Base-by-base conservation (phyloP, 1,140 invertebrate genomes). In the Eurytemora carolleeae region DNA sequence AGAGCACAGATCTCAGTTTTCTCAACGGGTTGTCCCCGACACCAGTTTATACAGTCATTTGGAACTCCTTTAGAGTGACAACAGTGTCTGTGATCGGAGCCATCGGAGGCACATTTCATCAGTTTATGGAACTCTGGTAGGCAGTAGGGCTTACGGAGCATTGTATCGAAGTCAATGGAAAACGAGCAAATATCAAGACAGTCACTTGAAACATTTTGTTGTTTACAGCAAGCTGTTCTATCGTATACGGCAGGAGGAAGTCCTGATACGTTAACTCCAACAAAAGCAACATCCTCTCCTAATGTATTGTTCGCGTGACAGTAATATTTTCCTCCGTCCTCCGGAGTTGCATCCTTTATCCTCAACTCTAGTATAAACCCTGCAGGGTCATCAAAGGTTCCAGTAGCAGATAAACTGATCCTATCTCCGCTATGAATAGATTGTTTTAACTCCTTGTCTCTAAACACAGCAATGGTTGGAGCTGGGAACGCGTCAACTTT, bases 121-220 rank as follows among this genome's bases (percentile, higher is more conserved):
- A 87, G 73, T 67, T 88, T 88, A 70, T 86, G 81, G 67, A 87
- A 84, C 69, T 87, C 85, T 53, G 78, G 76, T 64, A 86, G 79
- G 69, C 85, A 88, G 67, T 85, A 79, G 0, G 82, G 81, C 53
- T 79, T 77, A 70, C 85, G 80, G 67, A 85, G 81, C 25, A 86
- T 82, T 24, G 79, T 77, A 67, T 87, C 83, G 66, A 87, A 84
- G 69, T 87, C 84, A 53, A 87, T 72, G 69, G 83, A 83, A 70
- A 85, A 83, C 24, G 79, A 79, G 72, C 86, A 88, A 1, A 84
- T 84, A 67, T 83, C 82, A 71, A 84, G 80, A 68, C 85, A 87
- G 0, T 74, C 66, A 1, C 79, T 71, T 0, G 80, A 79, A 0
- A 88, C 84, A 67, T 85, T 85, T 70, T 84, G 82, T 69, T 81